Evolutionary conservation across 1,140 invertebrate genomes (phyloP).

Genomic region (Sinonovacula constricta): DNA sequence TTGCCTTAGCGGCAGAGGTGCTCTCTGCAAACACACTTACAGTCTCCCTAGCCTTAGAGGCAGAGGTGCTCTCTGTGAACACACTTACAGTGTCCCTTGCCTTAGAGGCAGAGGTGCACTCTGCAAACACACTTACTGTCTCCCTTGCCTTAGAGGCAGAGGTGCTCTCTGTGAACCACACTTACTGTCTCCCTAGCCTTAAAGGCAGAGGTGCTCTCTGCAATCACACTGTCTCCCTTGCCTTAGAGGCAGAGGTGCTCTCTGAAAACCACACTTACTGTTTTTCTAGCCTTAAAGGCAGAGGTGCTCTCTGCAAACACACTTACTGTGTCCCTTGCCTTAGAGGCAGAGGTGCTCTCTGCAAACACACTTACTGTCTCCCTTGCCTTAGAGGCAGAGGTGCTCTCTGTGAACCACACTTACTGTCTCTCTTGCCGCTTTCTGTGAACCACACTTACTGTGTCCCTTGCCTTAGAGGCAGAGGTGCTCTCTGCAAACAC

Average conservation of each 20-base stretch:
- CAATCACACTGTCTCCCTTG: constrained; percentile 77
- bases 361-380: constrained; percentile 68
- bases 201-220: constrained; percentile 66
- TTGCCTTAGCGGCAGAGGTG: constrained; percentile 84
- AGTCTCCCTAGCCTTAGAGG: no score
- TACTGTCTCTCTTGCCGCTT: no score
- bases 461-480: no score
- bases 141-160: constrained; percentile 68
- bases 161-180: constrained; percentile 66
- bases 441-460: no score
- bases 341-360: no score
- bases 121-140: constrained; percentile 77
- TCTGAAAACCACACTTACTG: no score
- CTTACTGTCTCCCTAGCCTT: constrained; percentile 69
- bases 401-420: constrained; percentile 66
- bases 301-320: no score
- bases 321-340: no score
- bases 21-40: constrained; percentile 77
- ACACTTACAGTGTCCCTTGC: constrained; percentile 70
- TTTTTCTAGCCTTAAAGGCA: not conserved
- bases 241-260: constrained; percentile 64
- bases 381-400: constrained; percentile 66
- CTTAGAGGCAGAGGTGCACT: constrained; percentile 65
- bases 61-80: no score
- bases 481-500: no score